These are phyloP conservation scores for Euwallacea similis DNA, from an alignment of 1,140 invertebrate species.

Conservation along the genomic window DNA sequence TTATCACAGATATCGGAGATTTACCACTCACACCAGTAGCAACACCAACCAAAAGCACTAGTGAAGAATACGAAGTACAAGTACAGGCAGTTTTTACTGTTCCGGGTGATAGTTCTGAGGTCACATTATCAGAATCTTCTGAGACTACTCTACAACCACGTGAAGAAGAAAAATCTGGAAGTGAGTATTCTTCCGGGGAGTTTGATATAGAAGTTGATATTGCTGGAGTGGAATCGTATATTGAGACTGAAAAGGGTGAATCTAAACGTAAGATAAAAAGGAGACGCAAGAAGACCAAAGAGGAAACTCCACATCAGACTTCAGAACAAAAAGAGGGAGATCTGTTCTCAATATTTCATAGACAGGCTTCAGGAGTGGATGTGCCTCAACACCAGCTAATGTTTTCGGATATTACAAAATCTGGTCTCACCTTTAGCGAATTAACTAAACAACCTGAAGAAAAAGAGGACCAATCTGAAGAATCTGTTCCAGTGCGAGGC, in stretches of 20 bases:
- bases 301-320: constrained; percentile 33
- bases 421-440: constrained; percentile 41
- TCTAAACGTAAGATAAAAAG: constrained; percentile 16
- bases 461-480: neutral
- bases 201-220: constrained; percentile 44
- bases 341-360: constrained; percentile 43
- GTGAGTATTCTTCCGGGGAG: constrained; percentile 42
- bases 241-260: constrained; percentile 39
- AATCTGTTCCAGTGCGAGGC: neutral
- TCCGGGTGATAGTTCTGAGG: constrained; percentile 55
- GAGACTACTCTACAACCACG: neutral
- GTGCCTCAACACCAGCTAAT: constrained; percentile 40
- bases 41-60: constrained; percentile 47
- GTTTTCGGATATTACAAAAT: constrained; percentile 47
- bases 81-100: constrained; percentile 63
- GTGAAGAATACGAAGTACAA: constrained; percentile 66
- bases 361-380: constrained; percentile 37
- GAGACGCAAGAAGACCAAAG: constrained; percentile 31
- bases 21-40: constrained; percentile 40
- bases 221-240: constrained; percentile 40
- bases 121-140: constrained; percentile 20
- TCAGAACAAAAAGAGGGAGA: constrained; percentile 39
- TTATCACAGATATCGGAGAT: constrained; percentile 43
- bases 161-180: constrained; percentile 12
- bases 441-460: constrained; percentile 21